Evolutionary conservation across 2,888 invertebrate genomes (phyloP).

Genomic region (Phortica magna): DNA sequence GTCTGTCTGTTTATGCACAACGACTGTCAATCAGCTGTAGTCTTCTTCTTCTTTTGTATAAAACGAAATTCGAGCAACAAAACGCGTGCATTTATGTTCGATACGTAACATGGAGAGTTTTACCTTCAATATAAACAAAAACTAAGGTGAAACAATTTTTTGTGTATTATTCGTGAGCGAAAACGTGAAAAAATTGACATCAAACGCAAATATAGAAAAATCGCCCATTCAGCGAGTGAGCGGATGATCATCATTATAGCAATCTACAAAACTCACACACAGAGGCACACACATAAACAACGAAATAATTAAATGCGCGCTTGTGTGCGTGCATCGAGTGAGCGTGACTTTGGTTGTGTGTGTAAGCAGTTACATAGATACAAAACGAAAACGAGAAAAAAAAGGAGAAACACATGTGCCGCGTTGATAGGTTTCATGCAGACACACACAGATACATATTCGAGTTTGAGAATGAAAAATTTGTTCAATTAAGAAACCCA

Average conservation of each 20-base stretch:
- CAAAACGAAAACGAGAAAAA: too few relatives aligned
- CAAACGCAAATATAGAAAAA: conserved; percentile 32
- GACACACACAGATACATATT: conserved; percentile 28
- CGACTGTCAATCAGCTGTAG: too few relatives aligned
- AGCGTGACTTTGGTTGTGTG: background rate
- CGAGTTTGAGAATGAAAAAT: conserved; percentile 68
- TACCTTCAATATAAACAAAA: too few relatives aligned
- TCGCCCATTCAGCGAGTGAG: conserved; percentile 47
- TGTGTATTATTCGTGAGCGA: conserved; percentile 23
- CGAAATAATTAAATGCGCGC: background rate
- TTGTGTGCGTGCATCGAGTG: background rate
- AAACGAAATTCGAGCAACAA: too few relatives aligned
- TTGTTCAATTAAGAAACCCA: conserved; percentile 56
- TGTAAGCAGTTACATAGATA: background rate
- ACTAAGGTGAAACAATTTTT: conserved; percentile 25
- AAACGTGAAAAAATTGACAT: conserved; percentile 24
- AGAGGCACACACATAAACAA: conserved; percentile 39
- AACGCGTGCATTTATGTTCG: too few relatives aligned
- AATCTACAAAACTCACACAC: conserved; percentile 46
- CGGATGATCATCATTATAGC: conserved; percentile 37
- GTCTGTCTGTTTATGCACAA: too few relatives aligned
- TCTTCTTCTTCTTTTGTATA: too few relatives aligned
- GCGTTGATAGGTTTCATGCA: conserved; percentile 37
- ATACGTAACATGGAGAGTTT: too few relatives aligned
- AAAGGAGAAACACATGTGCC: background rate